These are phyloP conservation scores for Eonycteris spelaea DNA, from an alignment of 2,113 vertebrate species.

Conservation along the genomic window DNA sequence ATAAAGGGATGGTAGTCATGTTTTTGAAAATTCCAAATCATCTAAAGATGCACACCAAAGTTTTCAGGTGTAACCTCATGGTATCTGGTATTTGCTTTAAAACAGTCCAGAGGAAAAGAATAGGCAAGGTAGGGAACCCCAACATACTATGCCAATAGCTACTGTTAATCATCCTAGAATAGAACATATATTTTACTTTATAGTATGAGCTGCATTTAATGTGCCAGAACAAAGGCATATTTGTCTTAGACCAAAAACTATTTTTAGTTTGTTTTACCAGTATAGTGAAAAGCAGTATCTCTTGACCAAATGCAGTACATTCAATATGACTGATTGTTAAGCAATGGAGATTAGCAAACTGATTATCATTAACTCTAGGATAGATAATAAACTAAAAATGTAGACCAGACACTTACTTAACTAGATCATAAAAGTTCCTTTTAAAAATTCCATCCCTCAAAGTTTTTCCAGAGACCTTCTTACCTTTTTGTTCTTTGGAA, in stretches of 20 bases:
- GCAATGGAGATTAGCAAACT: neutral
- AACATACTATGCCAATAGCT: neutral
- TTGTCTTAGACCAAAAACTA: neutral
- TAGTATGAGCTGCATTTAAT: neutral
- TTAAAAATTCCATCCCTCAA: neutral
- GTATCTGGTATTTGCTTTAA: neutral
- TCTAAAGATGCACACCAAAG: neutral
- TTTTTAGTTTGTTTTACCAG: constrained; percentile 1
- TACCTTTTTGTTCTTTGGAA: constrained; percentile 97
- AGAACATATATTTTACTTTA: neutral
- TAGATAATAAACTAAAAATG: constrained; percentile 27
- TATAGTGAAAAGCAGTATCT: neutral
- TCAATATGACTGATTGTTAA: neutral
- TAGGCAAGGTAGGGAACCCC: too few species aligned
- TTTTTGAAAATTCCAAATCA: neutral
- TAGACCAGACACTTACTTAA: neutral
- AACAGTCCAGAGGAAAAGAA: neutral
- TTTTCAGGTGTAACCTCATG: neutral
- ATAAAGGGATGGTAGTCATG: neutral
- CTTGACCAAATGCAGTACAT: neutral
- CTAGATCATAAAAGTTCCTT: neutral
- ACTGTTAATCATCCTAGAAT: neutral
- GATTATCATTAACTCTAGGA: neutral
- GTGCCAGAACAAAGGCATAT: neutral
- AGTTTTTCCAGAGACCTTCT: constrained; percentile 72